These are phyloP conservation scores for Ryuthela nishihirai DNA, from an alignment of 2,888 invertebrate genomes.

Conservation along the genomic window DNA sequence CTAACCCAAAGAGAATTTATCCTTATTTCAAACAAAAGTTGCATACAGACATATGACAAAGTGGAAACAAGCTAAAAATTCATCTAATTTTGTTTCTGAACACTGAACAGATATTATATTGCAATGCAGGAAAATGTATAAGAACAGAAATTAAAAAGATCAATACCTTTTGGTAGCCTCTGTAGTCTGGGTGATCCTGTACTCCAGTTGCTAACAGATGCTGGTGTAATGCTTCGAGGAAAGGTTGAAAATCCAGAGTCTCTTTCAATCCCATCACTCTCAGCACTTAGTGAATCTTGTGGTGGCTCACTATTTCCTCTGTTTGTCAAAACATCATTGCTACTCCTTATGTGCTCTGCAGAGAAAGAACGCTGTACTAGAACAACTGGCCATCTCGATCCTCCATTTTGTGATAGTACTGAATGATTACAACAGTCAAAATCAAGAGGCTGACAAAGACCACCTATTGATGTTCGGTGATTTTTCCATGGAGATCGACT, in stretches of 20 bases:
- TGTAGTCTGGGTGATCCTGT: conserved; percentile 15
- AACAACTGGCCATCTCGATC: neutral
- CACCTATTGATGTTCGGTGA: neutral
- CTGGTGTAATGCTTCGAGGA: conserved; percentile 20
- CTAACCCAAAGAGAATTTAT: too few species aligned
- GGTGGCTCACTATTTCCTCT: conserved; percentile 6
- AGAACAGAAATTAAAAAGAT: too few species aligned
- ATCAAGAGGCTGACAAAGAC: neutral
- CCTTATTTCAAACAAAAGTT: neutral
- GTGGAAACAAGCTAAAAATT: neutral
- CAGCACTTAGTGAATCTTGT: conserved; percentile 7
- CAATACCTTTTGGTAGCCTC: conserved; percentile 31
- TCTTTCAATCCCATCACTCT: conserved; percentile 16
- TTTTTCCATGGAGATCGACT: conserved; percentile 1
- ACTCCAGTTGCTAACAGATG: conserved; percentile 28
- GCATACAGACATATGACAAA: neutral
- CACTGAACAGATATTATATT: neutral
- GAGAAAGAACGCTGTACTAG: conserved; percentile 12
- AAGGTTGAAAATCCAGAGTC: conserved; percentile 28
- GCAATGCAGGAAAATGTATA: too few species aligned
- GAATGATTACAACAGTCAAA: neutral
- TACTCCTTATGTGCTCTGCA: conserved; percentile 14
- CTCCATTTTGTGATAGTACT: neutral
- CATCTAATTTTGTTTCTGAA: neutral
- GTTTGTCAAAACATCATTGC: neutral